Percentiles rank a stretch among this genome's conserved stretches.
Evolutionary conservation across 92 coral and sea anemone genomes (phyloP).

Genomic region (Phenganax marumi): DNA sequence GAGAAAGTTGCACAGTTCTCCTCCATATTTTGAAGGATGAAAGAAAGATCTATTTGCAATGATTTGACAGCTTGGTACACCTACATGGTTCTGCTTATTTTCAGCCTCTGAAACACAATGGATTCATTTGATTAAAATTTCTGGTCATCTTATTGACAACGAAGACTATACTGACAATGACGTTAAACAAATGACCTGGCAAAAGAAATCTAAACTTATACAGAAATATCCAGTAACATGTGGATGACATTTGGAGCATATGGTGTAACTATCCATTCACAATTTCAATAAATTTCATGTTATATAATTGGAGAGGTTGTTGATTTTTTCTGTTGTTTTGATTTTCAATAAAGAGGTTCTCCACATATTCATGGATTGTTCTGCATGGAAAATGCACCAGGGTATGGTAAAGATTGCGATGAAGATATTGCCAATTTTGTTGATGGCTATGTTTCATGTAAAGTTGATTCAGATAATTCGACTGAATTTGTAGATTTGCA

Average conservation of each 20-base stretch:
- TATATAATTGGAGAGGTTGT: conserved; percentile 39
- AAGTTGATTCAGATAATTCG: conserved; percentile 18
- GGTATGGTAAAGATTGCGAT: conserved; percentile 29
- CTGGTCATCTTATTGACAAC: too few relatives aligned
- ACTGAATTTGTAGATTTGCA: conserved; percentile 57
- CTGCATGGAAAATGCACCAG: conserved; percentile 50
- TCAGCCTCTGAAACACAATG: too few relatives aligned
- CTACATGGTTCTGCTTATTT: too few relatives aligned
- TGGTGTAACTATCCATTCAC: conserved; percentile 34
- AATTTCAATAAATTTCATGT: conserved; percentile 39
- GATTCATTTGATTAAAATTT: too few relatives aligned
- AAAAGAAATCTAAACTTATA: conserved; percentile 50
- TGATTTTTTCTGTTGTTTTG: conserved; percentile 50
- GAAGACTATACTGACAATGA: too few relatives aligned
- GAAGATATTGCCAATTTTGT: conserved; percentile 46
- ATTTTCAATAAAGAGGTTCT: conserved; percentile 47
- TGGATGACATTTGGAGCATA: conserved; percentile 35
- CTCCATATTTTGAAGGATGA: not conserved
- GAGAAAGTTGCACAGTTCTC: not conserved
- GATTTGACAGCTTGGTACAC: too few relatives aligned
- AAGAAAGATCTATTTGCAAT: not conserved
- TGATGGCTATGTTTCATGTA: conserved; percentile 60
- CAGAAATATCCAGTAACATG: conserved; percentile 61
- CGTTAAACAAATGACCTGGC: conserved; percentile 31
- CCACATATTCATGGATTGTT: conserved; percentile 53